Conservation (phyloP, 2,113 vertebrate species). For the Syngnathoides biaculeatus region DNA sequence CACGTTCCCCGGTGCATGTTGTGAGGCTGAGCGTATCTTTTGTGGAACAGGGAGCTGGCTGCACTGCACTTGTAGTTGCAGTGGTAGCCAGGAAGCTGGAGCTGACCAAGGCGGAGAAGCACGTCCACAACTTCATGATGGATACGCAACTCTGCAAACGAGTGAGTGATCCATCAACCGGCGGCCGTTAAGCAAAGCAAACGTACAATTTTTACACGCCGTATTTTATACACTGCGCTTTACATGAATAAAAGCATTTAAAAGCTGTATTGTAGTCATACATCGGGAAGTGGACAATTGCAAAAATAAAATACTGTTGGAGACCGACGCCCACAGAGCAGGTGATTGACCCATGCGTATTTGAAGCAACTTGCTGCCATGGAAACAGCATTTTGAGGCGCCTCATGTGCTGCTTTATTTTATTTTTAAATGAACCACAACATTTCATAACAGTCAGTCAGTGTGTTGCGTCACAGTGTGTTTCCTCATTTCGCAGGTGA, state of each 20-base stretch:
- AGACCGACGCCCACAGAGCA: too few relatives aligned
- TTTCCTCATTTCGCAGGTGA: slow-evolving; percentile 75
- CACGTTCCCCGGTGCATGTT: background rate
- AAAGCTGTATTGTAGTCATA: too few relatives aligned
- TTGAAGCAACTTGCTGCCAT: too few relatives aligned
- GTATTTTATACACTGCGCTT: too few relatives aligned
- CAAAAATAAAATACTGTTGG: too few relatives aligned
- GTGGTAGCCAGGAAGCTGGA: slow-evolving; percentile 94
- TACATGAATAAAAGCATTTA: too few relatives aligned
- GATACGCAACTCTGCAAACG: slow-evolving; percentile 96
- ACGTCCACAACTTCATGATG: slow-evolving; percentile 98
- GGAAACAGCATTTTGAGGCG: too few relatives aligned
- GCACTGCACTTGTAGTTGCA: slow-evolving; percentile 90
- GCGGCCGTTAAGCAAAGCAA: background rate
- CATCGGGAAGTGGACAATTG: too few relatives aligned
- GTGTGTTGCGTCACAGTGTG: background rate
- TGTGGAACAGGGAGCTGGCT: slow-evolving; percentile 84
- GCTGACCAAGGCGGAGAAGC: slow-evolving; percentile 96
- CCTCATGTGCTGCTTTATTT: too few relatives aligned
- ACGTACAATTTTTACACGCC: too few relatives aligned
- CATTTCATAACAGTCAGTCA: too few relatives aligned
- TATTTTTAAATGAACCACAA: background rate
- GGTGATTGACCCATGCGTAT: too few relatives aligned
- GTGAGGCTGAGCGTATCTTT: slow-evolving; percentile 6
- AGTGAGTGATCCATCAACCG: slow-evolving; percentile 74